Evolutionary conservation across 2,113 vertebrate genomes (phyloP).

Genomic region (Gasterosteus aculeatus): DNA sequence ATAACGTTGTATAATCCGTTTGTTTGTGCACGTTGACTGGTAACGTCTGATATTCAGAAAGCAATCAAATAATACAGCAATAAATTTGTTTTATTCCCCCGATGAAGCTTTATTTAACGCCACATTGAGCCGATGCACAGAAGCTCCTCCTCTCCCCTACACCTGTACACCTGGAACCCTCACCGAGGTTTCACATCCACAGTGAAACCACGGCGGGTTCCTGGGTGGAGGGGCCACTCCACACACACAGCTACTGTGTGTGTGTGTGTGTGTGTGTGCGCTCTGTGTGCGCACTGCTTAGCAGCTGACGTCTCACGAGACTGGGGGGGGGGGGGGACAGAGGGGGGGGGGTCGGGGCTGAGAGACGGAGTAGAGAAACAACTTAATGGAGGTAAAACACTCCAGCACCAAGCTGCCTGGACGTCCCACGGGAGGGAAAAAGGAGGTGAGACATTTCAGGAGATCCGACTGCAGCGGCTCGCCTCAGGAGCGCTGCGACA

Average conservation of each 20-base stretch:
- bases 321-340: constrained; percentile 4
- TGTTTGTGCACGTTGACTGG: no score
- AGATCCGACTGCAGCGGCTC: no score
- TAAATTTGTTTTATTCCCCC: no score
- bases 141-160: no score
- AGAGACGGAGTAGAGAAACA: constrained; percentile 15
- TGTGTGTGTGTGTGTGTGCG: constrained; percentile 14
- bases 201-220: constrained; percentile 37
- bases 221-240: constrained; percentile 14
- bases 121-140: no score
- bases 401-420: not conserved
- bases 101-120: no score
- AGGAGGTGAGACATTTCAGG: no score
- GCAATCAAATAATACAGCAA: no score
- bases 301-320: constrained; percentile 74
- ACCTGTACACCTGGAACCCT: not conserved
- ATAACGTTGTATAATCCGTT: no score
- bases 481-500: not conserved
- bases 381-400: not conserved
- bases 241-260: constrained; percentile 25
- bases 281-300: constrained; percentile 3
- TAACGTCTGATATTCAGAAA: no score
- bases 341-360: not conserved
- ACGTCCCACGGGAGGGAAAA: not conserved
- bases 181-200: constrained; percentile 53